These are phyloP conservation scores for Zoroaster sp. DNA, from an alignment of 53 echinoderm and acorn worm species.

Conservation along the genomic window DNA sequence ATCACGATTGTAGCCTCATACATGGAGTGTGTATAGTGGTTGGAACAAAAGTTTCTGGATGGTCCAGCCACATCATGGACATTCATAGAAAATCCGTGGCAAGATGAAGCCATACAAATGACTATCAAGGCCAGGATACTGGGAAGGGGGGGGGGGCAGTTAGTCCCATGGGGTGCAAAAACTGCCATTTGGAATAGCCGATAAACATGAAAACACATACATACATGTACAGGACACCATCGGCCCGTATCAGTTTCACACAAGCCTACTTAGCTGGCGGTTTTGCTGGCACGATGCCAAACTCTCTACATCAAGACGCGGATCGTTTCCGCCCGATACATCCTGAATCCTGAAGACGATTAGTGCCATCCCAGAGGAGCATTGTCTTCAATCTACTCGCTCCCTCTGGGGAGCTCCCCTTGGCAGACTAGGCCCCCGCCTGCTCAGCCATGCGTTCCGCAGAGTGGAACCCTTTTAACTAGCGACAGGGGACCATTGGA, in stretches of 20 bases:
- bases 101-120: too few species aligned
- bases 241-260: not conserved
- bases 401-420: not conserved
- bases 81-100: too few species aligned
- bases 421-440: not conserved
- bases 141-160: not conserved
- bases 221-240: not conserved
- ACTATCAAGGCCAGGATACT: too few species aligned
- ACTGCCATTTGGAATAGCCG: not conserved
- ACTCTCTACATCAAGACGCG: not conserved
- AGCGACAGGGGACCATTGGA: not conserved
- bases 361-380: not conserved
- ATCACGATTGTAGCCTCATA: too few species aligned
- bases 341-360: not conserved
- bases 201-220: not conserved
- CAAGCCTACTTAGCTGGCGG: not conserved
- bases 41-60: too few species aligned
- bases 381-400: constrained; percentile 26
- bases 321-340: not conserved
- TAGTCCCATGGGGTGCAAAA: not conserved
- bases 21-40: too few species aligned
- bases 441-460: not conserved
- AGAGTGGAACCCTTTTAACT: not conserved
- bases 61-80: too few species aligned
- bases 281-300: constrained; percentile 23